Evolutionary conservation across 1,140 invertebrate species (phyloP).

Genomic region (Odontomachus brunneus): DNA sequence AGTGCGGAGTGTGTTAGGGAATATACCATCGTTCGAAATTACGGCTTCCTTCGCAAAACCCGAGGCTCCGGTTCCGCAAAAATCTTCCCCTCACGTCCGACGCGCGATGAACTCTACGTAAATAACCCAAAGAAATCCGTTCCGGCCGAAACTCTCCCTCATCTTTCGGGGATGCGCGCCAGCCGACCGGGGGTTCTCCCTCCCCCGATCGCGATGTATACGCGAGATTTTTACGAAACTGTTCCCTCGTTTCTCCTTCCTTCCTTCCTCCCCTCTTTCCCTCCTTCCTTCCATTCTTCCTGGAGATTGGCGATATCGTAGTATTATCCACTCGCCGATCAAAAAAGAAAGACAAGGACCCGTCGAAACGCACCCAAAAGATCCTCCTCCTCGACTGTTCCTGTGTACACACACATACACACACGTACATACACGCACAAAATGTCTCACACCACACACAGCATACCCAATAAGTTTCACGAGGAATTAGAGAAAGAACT

Average conservation of each 20-base stretch:
- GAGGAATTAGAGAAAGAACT: not conserved
- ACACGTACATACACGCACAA: too few relatives aligned
- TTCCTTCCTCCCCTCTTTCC: too few relatives aligned
- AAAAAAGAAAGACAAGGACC: not conserved
- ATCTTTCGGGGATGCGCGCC: not conserved
- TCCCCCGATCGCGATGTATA: not conserved
- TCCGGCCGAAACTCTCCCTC: not conserved
- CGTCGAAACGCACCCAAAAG: conserved; percentile 23
- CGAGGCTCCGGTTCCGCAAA: conserved; percentile 28
- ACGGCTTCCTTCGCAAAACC: conserved; percentile 46
- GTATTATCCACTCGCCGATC: conserved; percentile 42
- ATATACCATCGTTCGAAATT: conserved; percentile 30
- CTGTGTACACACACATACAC: not conserved
- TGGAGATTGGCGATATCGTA: not conserved
- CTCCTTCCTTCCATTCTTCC: too few relatives aligned
- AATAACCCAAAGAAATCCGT: conserved; percentile 30
- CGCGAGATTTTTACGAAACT: conserved; percentile 34
- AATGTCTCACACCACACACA: too few relatives aligned
- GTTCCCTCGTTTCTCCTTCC: conserved; percentile 26
- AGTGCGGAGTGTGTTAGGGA: conserved; percentile 14
- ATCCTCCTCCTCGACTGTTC: conserved; percentile 32
- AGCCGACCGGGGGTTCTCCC: too few relatives aligned
- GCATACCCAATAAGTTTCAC: conserved; percentile 26
- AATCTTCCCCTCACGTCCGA: conserved; percentile 1
- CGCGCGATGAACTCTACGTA: not conserved